Base-by-base conservation (phyloP, 2,113 vertebrate genomes). In the Paradoxurus hermaphroditus region DNA sequence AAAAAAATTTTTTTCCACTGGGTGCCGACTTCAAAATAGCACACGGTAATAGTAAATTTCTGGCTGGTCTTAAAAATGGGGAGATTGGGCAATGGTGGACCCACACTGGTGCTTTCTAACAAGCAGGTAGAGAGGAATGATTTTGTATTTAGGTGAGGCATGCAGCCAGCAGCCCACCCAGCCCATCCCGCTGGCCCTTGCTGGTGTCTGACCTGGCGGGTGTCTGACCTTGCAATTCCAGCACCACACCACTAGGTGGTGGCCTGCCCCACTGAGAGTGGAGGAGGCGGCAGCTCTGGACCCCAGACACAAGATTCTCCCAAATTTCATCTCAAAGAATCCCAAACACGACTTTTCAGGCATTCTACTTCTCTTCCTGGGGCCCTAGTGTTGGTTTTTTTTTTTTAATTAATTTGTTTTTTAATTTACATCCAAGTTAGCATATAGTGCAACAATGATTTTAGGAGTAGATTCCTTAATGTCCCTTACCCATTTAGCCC, bases 21-120 rank as follows among this genome's bases (percentile, higher is more conserved):
- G 46, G 14, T 86, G 5, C 88, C n/a, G 72, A 92, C 53, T 86
- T 88, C 72, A 93, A 96, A 88, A 79, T 96, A n/a, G 49, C 75
- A 73, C 44, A 39, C 4, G 27, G 56, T 78, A 79, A 85, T 46
- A 62, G 67, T 56, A 19, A 39, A 96, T 59, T 67, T 96, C 67
- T 93, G 59, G n/a, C 44, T 94, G 87, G 44, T 63, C 39, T 97
- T 94, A 31, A 87, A 95, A 86, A 62, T 21, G 62, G 15, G 41
- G 39, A 10, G 72, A 18, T 65, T 31, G 4, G 77, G 46, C 29
- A 90, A 68, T 4, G n/a, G 7, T 18, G 1, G 36, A 36, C 31
- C 67, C 44, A 12, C 44, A 25, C 59, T 78, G 51, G 44, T 70
- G 75, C 67, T 49, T 86, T 67, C 46, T 46, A 41, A 34, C 31